These are phyloP conservation scores for Pangasius djambal DNA, from an alignment of 2,797 vertebrate species.

Conservation along the genomic window DNA sequence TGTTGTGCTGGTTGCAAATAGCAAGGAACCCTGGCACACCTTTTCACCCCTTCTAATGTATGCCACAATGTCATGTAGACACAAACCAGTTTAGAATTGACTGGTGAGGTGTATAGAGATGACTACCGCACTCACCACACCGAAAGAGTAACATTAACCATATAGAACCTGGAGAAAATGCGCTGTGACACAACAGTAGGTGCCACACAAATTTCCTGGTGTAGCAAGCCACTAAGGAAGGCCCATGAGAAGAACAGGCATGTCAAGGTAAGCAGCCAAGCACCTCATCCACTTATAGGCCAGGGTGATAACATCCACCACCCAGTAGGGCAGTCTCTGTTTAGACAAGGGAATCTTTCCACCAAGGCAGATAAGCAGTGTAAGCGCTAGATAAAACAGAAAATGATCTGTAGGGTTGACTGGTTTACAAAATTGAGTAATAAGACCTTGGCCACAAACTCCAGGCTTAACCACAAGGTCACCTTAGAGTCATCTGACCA, in stretches of 20 bases:
- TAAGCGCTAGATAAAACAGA: background rate
- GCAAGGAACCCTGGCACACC: background rate
- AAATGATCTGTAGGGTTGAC: background rate
- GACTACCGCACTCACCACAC: background rate
- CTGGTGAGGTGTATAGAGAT: background rate
- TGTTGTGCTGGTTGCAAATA: background rate
- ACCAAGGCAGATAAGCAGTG: background rate
- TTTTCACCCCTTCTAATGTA: background rate
- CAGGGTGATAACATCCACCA: background rate
- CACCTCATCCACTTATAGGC: background rate
- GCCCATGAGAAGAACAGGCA: background rate
- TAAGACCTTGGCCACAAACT: background rate
- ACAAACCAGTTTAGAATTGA: background rate
- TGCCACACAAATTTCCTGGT: background rate
- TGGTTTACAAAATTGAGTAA: background rate
- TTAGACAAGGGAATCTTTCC: background rate
- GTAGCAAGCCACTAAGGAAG: background rate
- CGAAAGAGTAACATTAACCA: background rate
- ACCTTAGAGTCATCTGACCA: background rate
- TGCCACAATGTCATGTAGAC: background rate
- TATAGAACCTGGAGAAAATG: background rate
- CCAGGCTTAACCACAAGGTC: background rate
- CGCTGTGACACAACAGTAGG: background rate
- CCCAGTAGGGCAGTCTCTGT: background rate
- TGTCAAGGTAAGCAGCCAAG: background rate